Evolutionary conservation across 2,888 invertebrate genomes (phyloP).

Genomic region (Microplitis manilae): DNA sequence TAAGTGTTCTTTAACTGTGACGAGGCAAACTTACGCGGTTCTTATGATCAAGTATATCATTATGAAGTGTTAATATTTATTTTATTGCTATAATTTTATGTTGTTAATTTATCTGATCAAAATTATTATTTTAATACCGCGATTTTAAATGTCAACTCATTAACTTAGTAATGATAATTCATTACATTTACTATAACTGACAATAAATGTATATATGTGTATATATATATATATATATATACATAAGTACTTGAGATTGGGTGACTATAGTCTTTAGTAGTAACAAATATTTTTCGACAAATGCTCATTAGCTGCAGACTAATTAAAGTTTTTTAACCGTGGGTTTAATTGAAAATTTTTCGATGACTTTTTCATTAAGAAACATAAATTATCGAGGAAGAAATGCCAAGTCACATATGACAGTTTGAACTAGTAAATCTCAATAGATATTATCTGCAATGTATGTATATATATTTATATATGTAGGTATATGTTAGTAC

Average conservation of each 20-base stretch:
- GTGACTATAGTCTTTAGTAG: too few species aligned
- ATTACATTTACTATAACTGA: not conserved
- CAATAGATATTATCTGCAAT: not conserved
- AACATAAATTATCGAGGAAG: not conserved
- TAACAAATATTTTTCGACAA: too few species aligned
- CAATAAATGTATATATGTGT: too few species aligned
- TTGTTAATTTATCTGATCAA: not conserved
- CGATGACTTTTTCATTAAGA: not conserved
- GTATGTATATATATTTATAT: not conserved
- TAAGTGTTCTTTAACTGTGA: constrained; percentile 21
- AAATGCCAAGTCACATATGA: not conserved
- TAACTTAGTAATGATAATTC: not conserved
- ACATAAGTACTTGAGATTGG: too few species aligned
- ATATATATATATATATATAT: too few species aligned
- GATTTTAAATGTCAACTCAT: not conserved
- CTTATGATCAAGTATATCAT: not conserved
- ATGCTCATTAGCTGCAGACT: not conserved
- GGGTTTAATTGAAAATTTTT: not conserved
- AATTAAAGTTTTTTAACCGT: not conserved
- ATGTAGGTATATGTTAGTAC: constrained; percentile 65
- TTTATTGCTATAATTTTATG: not conserved
- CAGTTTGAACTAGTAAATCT: not conserved
- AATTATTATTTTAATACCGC: not conserved
- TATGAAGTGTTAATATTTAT: not conserved
- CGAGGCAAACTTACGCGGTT: not conserved